Evolutionary conservation across 2,888 invertebrate genomes (phyloP).

Genomic region (Calliphora vomitoria): DNA sequence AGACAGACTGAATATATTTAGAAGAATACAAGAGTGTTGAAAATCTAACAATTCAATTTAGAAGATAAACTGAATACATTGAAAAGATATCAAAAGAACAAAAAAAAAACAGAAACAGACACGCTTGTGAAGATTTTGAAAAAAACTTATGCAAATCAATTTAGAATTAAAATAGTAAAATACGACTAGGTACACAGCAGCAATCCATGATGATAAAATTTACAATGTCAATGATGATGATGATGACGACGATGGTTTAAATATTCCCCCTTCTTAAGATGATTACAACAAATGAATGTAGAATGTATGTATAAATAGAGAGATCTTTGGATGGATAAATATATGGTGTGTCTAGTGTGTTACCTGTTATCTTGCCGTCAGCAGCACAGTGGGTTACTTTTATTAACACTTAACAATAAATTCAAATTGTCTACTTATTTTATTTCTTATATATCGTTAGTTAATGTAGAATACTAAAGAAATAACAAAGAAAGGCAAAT

Average conservation of each 20-base stretch:
- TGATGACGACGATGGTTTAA: constrained; percentile 1
- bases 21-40: constrained; percentile 4
- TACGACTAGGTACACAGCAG: constrained; percentile 35
- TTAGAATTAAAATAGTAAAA: constrained; percentile 48
- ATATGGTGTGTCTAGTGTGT: background rate
- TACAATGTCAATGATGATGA: constrained; percentile 23
- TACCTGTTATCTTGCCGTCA: constrained; percentile 55
- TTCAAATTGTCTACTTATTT: constrained; percentile 48
- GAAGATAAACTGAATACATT: background rate
- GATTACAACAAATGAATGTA: background rate
- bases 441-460: background rate
- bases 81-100: background rate
- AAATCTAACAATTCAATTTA: constrained; percentile 62
- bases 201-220: constrained; percentile 39
- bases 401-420: constrained; percentile 58
- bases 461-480: background rate
- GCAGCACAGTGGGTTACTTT: constrained; percentile 65
- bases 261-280: background rate
- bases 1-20: background rate
- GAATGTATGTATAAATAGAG: background rate
- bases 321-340: background rate
- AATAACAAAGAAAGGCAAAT: background rate
- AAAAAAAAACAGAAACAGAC: background rate
- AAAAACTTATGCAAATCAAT: constrained; percentile 68
- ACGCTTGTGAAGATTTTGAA: background rate